Conservation (phyloP, 1,140 invertebrate species). For the Conus ventricosus region DNA sequence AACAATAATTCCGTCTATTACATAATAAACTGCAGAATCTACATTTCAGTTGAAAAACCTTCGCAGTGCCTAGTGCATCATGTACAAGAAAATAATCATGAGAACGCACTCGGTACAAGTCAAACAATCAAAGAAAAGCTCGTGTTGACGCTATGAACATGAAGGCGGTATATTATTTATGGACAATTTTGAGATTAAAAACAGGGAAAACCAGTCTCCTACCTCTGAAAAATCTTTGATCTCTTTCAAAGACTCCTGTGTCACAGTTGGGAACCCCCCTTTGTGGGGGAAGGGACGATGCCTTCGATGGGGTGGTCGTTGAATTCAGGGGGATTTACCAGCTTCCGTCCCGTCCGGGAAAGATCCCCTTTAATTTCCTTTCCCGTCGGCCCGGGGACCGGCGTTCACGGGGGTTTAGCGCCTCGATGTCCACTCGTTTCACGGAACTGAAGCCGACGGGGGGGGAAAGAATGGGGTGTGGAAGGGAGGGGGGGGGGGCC, state of each 20-base stretch:
- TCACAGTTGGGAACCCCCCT: slow-evolving; percentile 11
- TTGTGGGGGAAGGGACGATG: slow-evolving; percentile 12
- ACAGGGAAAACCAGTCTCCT: too few species aligned
- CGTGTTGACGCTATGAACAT: too few species aligned
- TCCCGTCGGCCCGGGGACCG: slow-evolving; percentile 35
- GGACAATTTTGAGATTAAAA: too few species aligned
- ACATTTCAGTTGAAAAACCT: too few species aligned
- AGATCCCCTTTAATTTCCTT: slow-evolving; percentile 8
- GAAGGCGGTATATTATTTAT: too few species aligned
- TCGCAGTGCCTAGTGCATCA: too few species aligned
- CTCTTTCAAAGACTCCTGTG: slow-evolving; percentile 13
- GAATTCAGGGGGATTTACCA: slow-evolving; percentile 36
- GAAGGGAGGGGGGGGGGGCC: slow-evolving; percentile 27
- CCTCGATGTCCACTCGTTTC: slow-evolving; percentile 41
- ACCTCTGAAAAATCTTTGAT: slow-evolving; percentile 18
- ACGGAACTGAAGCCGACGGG: slow-evolving; percentile 29
- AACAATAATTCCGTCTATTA: too few species aligned
- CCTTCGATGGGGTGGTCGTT: slow-evolving; percentile 22
- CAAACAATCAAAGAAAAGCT: too few species aligned
- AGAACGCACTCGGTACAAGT: too few species aligned
- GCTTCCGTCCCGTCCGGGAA: slow-evolving; percentile 38
- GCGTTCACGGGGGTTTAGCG: slow-evolving; percentile 33
- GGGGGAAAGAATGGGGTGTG: slow-evolving; percentile 34
- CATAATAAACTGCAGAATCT: too few species aligned
- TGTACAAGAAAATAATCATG: too few species aligned